Evolutionary conservation across 2,888 invertebrate genomes (phyloP), one percentile per base, ranked within the genome.

Genomic region (Thelaira solivaga): DNA sequence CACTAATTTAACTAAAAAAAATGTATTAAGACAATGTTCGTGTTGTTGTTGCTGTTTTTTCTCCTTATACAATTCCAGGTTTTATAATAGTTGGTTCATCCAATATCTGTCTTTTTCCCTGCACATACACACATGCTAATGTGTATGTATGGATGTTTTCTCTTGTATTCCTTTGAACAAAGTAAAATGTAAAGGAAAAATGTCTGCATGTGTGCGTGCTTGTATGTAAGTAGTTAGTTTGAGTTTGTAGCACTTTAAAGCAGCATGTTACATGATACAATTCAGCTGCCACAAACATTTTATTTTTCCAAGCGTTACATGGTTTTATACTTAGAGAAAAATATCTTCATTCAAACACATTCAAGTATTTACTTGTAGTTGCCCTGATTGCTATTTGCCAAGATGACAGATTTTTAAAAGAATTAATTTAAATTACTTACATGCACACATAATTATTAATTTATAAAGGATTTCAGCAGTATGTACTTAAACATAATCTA

Each of bases 191-290:
- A 11, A 18, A 67, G 24, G 36, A 22, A 29, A 41, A n/a, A n/a
- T n/a, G n/a, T n/a, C n/a, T n/a, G n/a, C n/a, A n/a, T n/a, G n/a
- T n/a, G n/a, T n/a, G n/a, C n/a, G n/a, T n/a, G n/a, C n/a, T n/a
- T n/a, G n/a, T n/a, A 49, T 6, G 16, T 24, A 39, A 57, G 39
- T 47, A 57, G 26, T 57, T 59, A 34, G 24, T 59, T 65, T 57
- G 61, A 59, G 53, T 67, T 69, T 49, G 62, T 22, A 64, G 62
- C 75, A 69, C 55, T 76, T 69, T 69, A 20, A 64, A 69, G 57
- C 64, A 69, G 57, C 64, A 69, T 61, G 75, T 76, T 76, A 76
- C 75, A 76, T 65, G 71, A 71, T 71, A 71, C 71, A 71, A 76
- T 69, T 61, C 62, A 77, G 64, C 18, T 39, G 45, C 36, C n/a